Conservation (phyloP, 2,113 vertebrate species). For the Myrmecobius fasciatus region DNA sequence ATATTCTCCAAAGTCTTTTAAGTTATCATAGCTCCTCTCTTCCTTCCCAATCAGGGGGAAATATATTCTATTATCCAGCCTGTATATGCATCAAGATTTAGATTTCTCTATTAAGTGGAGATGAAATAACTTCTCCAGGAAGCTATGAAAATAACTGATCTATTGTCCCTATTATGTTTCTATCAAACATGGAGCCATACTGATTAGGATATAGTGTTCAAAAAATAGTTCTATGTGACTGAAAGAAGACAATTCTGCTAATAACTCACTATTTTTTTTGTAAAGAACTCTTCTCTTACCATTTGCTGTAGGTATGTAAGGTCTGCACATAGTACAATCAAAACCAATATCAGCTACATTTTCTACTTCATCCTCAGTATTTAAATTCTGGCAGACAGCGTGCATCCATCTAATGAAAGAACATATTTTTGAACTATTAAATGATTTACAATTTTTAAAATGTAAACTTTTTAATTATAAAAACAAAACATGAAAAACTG, state of each 20-base stretch:
- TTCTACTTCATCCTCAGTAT: conserved; percentile 94
- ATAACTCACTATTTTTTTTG: conserved; percentile 23
- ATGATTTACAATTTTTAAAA: not conserved
- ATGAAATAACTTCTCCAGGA: conserved; percentile 19
- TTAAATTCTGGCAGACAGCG: conserved; percentile 94
- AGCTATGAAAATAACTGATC: conserved; percentile 39
- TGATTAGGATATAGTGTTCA: too few relatives aligned
- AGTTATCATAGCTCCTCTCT: not conserved
- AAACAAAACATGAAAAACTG: not conserved
- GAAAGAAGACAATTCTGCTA: not conserved
- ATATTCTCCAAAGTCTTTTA: not conserved
- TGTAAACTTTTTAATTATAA: not conserved
- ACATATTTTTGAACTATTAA: conserved; percentile 46
- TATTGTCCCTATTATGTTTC: not conserved
- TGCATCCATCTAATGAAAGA: conserved; percentile 95
- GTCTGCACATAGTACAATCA: conserved; percentile 94
- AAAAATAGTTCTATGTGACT: not conserved
- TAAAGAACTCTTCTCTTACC: conserved; percentile 84
- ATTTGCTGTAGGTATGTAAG: conserved; percentile 83
- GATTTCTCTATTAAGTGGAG: not conserved
- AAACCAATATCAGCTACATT: conserved; percentile 93
- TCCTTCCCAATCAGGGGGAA: not conserved
- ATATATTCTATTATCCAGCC: not conserved
- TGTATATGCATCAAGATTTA: not conserved
- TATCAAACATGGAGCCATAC: not conserved